Base-by-base conservation (phyloP, 2,797 vertebrate species). In the Acipenser transmontanus region DNA sequence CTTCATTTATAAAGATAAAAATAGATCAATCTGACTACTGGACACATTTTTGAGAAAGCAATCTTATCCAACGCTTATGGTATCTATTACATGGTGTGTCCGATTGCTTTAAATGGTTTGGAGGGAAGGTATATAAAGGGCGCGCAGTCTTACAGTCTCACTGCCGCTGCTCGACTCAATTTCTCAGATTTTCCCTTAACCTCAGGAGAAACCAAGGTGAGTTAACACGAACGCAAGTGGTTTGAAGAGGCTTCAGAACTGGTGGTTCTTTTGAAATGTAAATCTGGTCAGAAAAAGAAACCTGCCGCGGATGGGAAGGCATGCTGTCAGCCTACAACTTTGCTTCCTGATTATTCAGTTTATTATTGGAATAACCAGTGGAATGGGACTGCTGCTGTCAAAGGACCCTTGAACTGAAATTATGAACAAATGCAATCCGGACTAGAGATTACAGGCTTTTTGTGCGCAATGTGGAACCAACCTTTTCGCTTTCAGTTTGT, bases 21-120 rank as follows among this genome's bases (percentile, higher is more conserved):
- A 82, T 84, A 84, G 77, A 63, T n/a, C 76, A 73, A 78, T 74
- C 72, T 78, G 76, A 77, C 73, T 69, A 81, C 70, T 76, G 68
- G 78, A 80, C 78, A 84, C 74, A 80, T 82, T 84, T 80, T 82
- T 74, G 74, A 54, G 13, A 73, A 78, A 80, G 71, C 71, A 69
- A 68, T 76, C 70, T 65, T 67, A 77, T 69, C 73, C 73, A 70
- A 76, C 68, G 75, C 78, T 76, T 68, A 66, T 20, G 82, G 79
- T 84, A 71, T 79, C 61, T 0, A 54, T 84, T 82, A 76, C 82
- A 73, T 69, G 17, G 60, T 10, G 47, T 17, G 11, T 47, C 49
- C 56, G 50, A 69, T 69, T 69, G 49, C 68, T 69, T 62, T 51
- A 64, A 59, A 64, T 17, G 56, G 56, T 7, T n/a, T 59, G 61